Conservation (phyloP, 2,113 vertebrate species). For the Hyla sarda region DNA sequence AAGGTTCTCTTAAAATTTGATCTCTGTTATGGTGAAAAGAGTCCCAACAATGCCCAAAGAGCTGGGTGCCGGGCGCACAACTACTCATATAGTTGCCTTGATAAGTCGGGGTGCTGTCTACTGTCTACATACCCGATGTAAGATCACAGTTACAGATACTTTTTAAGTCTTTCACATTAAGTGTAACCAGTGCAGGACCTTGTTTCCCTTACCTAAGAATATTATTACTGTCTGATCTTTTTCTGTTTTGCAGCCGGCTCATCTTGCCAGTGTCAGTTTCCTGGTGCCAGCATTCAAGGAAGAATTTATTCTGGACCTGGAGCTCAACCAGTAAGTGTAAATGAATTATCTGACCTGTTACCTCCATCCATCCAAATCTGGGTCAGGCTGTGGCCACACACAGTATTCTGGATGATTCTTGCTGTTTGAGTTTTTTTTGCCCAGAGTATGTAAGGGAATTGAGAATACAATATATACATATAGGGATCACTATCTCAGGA, state of each 20-base stretch:
- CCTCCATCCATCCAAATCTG: not conserved
- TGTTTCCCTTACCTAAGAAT: not conserved
- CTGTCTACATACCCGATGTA: not conserved
- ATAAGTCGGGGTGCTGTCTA: not conserved
- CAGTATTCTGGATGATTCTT: not conserved
- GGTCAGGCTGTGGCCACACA: not conserved
- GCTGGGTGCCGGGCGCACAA: too few relatives aligned
- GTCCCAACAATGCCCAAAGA: too few relatives aligned
- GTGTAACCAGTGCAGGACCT: not conserved
- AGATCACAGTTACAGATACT: not conserved
- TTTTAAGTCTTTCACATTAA: not conserved
- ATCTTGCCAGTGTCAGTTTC: slow-evolving; percentile 77
- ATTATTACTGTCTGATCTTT: not conserved
- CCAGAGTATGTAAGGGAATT: not conserved
- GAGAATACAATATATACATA: not conserved
- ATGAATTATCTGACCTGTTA: not conserved
- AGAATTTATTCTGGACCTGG: slow-evolving; percentile 77
- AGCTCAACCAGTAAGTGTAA: slow-evolving; percentile 79
- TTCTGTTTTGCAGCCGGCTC: slow-evolving; percentile 67
- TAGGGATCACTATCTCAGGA: not conserved
- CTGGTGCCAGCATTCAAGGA: slow-evolving; percentile 74
- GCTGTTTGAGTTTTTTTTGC: not conserved
- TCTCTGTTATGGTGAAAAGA: too few relatives aligned
- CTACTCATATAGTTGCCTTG: too few relatives aligned
- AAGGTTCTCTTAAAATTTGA: too few relatives aligned